Percentiles rank a stretch among this genome's conserved stretches.
Evolutionary conservation across 2,888 invertebrate genomes (phyloP).

Genomic region (Archips crataeganus): DNA sequence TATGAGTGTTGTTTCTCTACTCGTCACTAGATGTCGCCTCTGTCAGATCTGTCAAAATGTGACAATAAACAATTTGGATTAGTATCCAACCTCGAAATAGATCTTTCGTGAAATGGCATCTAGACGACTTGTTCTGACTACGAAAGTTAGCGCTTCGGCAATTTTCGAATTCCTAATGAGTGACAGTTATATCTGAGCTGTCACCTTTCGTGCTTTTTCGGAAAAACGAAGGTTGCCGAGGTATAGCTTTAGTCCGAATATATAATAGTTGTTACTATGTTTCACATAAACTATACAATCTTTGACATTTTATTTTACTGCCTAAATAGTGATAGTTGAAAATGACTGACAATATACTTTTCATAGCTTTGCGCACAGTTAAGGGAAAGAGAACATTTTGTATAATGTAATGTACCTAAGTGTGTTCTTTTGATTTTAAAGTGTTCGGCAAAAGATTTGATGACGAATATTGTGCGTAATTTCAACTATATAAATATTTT

Average conservation of each 20-base stretch:
- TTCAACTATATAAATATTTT: background rate
- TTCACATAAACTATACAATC: conserved; percentile 22
- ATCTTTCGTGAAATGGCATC: conserved; percentile 11
- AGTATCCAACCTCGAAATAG: conserved; percentile 15
- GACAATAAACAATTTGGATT: conserved; percentile 29
- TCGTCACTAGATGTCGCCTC: conserved; percentile 12
- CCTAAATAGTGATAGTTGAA: background rate
- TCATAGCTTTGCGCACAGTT: conserved; percentile 8
- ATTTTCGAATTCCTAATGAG: background rate
- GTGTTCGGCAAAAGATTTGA: conserved; percentile 15
- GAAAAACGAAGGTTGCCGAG: background rate
- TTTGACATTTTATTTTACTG: background rate
- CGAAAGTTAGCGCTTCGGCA: background rate
- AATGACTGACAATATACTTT: background rate
- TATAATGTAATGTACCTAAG: background rate
- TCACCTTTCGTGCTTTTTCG: background rate
- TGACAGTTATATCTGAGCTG: background rate
- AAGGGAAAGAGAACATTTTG: conserved; percentile 7
- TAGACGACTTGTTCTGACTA: background rate
- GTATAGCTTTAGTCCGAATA: background rate
- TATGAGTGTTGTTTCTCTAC: conserved; percentile 17
- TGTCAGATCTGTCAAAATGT: conserved; percentile 16
- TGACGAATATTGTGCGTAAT: background rate
- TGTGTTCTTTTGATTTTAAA: conserved; percentile 8
- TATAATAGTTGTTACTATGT: conserved; percentile 6